Evolutionary conservation across 2,888 invertebrate species (phyloP), one percentile per base, ranked within the genome.

Genomic region (Biston betularia): DNA sequence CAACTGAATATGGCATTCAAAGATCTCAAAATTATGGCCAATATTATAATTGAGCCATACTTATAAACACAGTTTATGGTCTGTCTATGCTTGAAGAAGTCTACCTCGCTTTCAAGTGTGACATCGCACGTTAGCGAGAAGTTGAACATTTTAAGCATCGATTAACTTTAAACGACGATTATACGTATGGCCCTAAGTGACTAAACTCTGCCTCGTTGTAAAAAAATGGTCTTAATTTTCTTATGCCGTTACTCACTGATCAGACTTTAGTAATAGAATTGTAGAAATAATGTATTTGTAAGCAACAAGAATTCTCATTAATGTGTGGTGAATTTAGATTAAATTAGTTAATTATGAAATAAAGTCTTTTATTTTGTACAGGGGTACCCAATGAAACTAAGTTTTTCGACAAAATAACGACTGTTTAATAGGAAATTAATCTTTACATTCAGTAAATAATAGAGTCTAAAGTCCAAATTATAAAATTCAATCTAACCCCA

Each of bases 311-410:
- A 75, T 73, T 78, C 74, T 81, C 82, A 79, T 82, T 73, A 75
- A 79, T 78, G 84, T 86, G 87, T 88, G 87, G 84, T 81, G 72
- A 65, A 70, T 66, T 73, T 83, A 80, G 79, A 87, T 84, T 84
- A 87, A 87, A 86, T 69, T 82, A 85, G 81, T 76, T 68, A 72
- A 75, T 68, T 70, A 68, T 53, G 63, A 54, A 9, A 44, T 44
- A 33, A 14, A 2, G 63, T 58, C 53, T 70, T 69, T 74, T 67
- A 65, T 71, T 72, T 66, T 45, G 54, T 35, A 42, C 15, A 40
- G 44, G 38, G 46, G n/a, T 53, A 24, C 24, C 24, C 3, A 58
- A 48, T 65, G 38, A 65, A 60, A 65, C 40, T 6, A 52, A 35
- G 7, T 10, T 15, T 49, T 40, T 56, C 44, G 54, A 58, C 56